Evolutionary conservation across 2,797 vertebrate species (phyloP).

Genomic region (Rhincodon typus): DNA sequence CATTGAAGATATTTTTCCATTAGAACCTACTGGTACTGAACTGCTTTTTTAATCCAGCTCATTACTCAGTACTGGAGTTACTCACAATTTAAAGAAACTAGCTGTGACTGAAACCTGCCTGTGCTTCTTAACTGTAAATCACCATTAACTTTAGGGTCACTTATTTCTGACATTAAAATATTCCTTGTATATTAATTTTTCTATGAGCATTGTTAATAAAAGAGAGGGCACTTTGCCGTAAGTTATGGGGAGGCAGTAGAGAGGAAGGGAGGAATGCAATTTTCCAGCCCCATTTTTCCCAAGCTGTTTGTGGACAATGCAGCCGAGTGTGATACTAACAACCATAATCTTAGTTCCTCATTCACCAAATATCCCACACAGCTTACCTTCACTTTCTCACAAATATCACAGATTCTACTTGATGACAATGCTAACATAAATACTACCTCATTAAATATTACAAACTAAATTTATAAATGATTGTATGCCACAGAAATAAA

Average conservation of each 20-base stretch:
- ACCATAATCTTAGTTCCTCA: not conserved
- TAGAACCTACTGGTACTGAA: conserved; percentile 50
- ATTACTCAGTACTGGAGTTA: not conserved
- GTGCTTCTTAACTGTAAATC: not conserved
- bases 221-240: not conserved
- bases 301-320: not conserved
- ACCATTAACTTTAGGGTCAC: too few relatives aligned
- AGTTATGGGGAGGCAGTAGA: not conserved
- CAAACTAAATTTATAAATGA: not conserved
- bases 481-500: not conserved
- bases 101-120: not conserved
- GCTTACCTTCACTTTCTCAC: not conserved
- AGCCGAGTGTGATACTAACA: not conserved
- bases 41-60: not conserved
- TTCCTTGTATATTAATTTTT: not conserved
- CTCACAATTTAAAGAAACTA: not conserved
- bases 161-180: not conserved
- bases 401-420: not conserved
- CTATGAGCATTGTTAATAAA: not conserved
- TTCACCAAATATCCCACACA: not conserved
- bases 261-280: not conserved
- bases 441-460: not conserved
- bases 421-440: not conserved
- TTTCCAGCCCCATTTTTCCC: not conserved
- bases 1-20: conserved; percentile 65